These are phyloP conservation scores for Fringilla coelebs DNA, from an alignment of 2,797 vertebrate species.

Conservation along the genomic window DNA sequence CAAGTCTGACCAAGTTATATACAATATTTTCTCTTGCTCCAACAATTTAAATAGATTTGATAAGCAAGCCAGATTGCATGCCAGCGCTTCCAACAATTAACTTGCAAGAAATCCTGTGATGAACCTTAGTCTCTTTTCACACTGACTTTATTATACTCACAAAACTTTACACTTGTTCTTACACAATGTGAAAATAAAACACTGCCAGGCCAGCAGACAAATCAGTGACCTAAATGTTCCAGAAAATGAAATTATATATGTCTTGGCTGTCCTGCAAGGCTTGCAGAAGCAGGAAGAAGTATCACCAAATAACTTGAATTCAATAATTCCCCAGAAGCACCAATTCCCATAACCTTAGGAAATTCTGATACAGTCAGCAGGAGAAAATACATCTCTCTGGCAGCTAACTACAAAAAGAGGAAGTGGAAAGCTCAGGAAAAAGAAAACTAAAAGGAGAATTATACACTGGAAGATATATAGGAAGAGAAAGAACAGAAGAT, in stretches of 20 bases:
- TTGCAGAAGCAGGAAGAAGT: constrained; percentile 1
- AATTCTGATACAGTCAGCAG: not conserved
- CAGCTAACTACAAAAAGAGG: not conserved
- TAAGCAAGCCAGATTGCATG: not conserved
- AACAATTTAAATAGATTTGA: not conserved
- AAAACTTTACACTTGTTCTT: not conserved
- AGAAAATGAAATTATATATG: constrained; percentile 41
- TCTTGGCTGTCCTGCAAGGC: constrained; percentile 24
- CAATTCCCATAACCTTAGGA: not conserved
- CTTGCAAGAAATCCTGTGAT: constrained; percentile 19
- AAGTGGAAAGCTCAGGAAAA: not conserved
- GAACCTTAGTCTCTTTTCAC: constrained; percentile 25
- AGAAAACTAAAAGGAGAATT: not conserved
- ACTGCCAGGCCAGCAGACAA: constrained; percentile 10
- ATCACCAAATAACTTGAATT: constrained; percentile 37
- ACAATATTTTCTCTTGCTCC: not conserved
- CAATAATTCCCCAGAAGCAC: constrained; percentile 32
- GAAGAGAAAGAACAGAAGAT: not conserved
- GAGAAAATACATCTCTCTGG: constrained; percentile 1
- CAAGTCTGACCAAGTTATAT: not conserved
- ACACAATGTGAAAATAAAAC: not conserved
- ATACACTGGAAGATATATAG: not conserved
- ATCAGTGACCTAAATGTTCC: not conserved
- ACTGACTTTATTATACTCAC: constrained; percentile 2
- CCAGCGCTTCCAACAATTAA: not conserved